Evolutionary conservation across 2,888 invertebrate species (phyloP).

Genomic region (Drymonia ruficornis): DNA sequence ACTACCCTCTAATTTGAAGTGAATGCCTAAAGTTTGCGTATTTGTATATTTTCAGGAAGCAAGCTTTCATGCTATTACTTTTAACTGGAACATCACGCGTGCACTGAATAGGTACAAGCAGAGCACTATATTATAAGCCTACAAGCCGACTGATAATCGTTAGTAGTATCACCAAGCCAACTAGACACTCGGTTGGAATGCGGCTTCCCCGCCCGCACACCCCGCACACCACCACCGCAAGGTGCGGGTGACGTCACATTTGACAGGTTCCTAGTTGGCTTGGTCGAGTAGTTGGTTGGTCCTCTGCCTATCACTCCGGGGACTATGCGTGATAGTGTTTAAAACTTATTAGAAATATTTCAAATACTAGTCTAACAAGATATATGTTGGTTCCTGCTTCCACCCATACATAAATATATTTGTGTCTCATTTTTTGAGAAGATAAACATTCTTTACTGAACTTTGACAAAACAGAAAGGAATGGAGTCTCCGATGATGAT

Average conservation of each 20-base stretch:
- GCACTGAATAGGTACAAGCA: background rate
- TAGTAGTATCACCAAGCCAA: too few species aligned
- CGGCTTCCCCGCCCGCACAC: too few species aligned
- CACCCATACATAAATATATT: conserved; percentile 34
- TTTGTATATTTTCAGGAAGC: conserved; percentile 49
- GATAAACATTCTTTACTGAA: conserved; percentile 61
- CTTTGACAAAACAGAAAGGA: conserved; percentile 45
- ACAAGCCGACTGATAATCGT: too few species aligned
- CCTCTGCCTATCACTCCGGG: background rate
- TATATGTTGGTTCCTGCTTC: background rate
- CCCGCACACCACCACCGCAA: too few species aligned
- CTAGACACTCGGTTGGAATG: too few species aligned
- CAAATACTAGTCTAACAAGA: conserved; percentile 1
- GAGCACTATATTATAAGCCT: background rate
- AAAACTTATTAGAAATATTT: background rate
- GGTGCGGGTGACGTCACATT: too few species aligned
- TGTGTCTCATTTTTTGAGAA: conserved; percentile 40
- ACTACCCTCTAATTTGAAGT: conserved; percentile 48
- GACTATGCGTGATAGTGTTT: background rate
- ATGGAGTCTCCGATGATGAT: conserved; percentile 33
- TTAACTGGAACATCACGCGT: conserved; percentile 30
- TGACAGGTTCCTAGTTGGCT: too few species aligned
- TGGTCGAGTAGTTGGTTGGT: too few species aligned
- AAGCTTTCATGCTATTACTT: conserved; percentile 43
- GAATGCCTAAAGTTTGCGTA: conserved; percentile 52